Evolutionary conservation across 2,113 vertebrate genomes (phyloP).

Genomic region (Mellivora capensis): DNA sequence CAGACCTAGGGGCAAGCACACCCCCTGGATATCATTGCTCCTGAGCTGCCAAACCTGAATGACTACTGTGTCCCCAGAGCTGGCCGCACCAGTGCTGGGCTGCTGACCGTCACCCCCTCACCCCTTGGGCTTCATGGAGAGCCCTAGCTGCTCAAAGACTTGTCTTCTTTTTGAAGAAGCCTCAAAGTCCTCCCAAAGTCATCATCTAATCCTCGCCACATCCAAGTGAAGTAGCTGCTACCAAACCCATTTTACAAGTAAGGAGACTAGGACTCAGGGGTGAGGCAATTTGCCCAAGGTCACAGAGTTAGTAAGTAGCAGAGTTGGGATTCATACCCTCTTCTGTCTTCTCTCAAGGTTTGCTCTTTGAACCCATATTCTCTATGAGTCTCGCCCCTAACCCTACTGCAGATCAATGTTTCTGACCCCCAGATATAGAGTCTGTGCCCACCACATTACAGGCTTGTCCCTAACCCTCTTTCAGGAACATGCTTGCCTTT

Average conservation of each 20-base stretch:
- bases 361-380: neutral
- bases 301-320: neutral
- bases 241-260: neutral
- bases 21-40: neutral
- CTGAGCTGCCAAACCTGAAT: neutral
- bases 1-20: too few species aligned
- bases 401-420: neutral
- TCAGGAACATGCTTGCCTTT: neutral
- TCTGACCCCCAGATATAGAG: too few species aligned
- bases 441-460: neutral
- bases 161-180: neutral
- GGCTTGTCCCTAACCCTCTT: neutral
- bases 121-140: neutral
- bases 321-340: neutral
- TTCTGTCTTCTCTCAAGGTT: neutral
- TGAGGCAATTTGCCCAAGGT: neutral
- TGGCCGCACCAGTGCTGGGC: neutral
- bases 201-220: neutral
- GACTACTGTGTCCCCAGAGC: neutral
- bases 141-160: neutral
- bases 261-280: neutral
- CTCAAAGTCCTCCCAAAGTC: neutral
- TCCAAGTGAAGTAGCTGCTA: neutral
- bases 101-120: neutral
- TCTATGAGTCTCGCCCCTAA: neutral